Evolutionary conservation across 2,113 vertebrate species (phyloP), one percentile per base, ranked within the genome.

Genomic region (Chroicocephalus ridibundus): DNA sequence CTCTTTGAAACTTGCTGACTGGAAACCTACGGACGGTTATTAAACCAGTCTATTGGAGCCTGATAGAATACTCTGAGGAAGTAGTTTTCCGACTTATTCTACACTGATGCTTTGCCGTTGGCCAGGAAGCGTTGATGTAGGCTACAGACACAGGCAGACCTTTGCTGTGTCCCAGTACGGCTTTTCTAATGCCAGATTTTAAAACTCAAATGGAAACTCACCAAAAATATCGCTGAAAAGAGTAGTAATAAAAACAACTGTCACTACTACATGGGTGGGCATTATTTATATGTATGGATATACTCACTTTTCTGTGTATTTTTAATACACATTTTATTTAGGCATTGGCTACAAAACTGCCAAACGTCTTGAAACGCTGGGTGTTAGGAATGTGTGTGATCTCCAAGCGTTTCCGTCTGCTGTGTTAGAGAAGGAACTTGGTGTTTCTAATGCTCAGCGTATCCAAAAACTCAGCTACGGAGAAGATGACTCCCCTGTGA

Each of bases 341-440:
- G 99, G 99, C 8, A 98, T 99, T 42, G 99, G 99, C 38, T 97
- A 97, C 93, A 99, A 98, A 98, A 99, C 98, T 1, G 51, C 97
- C 25, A 98, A 98, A 93, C 98, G 97, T 44, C 98, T 99, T 8
- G 98, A 98, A 57, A 80, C 69, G 6, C 92, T 99, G 88, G 99
- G 99, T 38, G 61, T 99, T 74, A 74, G 60, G 61, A 98, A 90
- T 1, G 89, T 99, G 20, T 88, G 40, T 44, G 98, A 98, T 82
- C 96, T 99, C 36, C 99, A 99, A 49, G 92, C 86, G 10, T 98
- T 97, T 80, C 96, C 99, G 1, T 12, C 98, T 76, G 90, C 96
- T 49, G 60, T 96, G 15, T 80, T 99, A 62, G 98, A 97, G 80
- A 98, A 86, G 81, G 98, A 99, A 82, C 97, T 99, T 22, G 99